phyloP scores from a whole-genome alignment of 2,113 vertebrate species.

The Paedocypris sp. region DNA sequence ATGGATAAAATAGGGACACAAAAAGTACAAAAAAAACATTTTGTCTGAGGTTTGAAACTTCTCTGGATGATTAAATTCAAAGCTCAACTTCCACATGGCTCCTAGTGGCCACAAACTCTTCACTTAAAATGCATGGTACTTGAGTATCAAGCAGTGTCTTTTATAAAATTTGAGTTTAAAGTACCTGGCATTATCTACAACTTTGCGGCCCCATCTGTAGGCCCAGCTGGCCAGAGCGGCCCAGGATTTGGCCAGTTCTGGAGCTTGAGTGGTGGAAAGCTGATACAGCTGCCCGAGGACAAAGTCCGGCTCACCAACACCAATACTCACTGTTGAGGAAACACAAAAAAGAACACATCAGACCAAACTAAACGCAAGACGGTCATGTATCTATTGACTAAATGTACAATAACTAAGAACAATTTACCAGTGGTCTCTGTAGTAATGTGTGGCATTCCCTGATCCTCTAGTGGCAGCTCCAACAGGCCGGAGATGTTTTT shows the following conservation, averaged over 20 bases:
- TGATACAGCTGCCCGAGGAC: slow-evolving; percentile 92
- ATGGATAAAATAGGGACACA: too few species aligned
- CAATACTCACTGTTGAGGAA: slow-evolving; percentile 73
- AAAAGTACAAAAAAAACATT: not conserved
- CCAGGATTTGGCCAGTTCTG: slow-evolving; percentile 96
- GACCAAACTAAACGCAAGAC: too few species aligned
- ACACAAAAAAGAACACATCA: not conserved
- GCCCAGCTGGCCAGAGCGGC: slow-evolving; percentile 94
- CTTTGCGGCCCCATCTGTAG: slow-evolving; percentile 95
- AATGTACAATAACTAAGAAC: not conserved
- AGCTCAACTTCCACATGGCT: too few species aligned
- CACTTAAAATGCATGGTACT: too few species aligned
- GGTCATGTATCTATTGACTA: too few species aligned
- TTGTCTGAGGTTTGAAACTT: too few species aligned
- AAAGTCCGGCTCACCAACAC: slow-evolving; percentile 91
- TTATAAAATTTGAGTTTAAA: slow-evolving; percentile 28
- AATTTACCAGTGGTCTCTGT: slow-evolving; percentile 83
- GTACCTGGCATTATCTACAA: slow-evolving; percentile 95
- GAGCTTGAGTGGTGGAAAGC: slow-evolving; percentile 84
- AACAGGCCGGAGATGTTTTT: slow-evolving; percentile 78
- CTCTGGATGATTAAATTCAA: too few species aligned
- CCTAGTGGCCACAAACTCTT: too few species aligned
- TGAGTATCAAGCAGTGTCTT: too few species aligned
- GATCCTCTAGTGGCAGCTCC: slow-evolving; percentile 74
- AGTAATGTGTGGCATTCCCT: slow-evolving; percentile 74